Evolutionary conservation across 2,888 invertebrate genomes (phyloP), one percentile per base, ranked within the genome.

Genomic region (Xanthostigma xanthostigma): DNA sequence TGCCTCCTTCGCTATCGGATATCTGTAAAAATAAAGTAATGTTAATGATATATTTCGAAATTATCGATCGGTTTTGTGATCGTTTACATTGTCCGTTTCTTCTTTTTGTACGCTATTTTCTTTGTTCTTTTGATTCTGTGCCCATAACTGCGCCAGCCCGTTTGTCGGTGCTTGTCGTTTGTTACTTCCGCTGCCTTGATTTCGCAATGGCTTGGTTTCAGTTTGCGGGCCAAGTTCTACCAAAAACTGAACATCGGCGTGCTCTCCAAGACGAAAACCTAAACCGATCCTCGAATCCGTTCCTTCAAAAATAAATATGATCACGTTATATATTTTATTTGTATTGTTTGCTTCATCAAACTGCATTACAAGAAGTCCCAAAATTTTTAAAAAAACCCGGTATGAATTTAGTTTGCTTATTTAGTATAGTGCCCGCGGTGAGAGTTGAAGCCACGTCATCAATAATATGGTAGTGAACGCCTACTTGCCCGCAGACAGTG

Each of bases 281-380:
- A 87, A 78, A 0, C 88, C 88, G 10, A 87, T 61, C 17, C 85
- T 73, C 0, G 86, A 86, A 60, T 88, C 88, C 5, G 84, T 85
- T 37, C 88, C 88, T 88, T 66, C 4, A 69, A 67, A 47, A 5
- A 33, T 41, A 34, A 46, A 3, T 39, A 9, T 17, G 1, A 40
- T 11, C 9, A 11, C n/a, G n/a, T 17, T 33, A 11, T 38, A 38
- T 4, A 38, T 38, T 43, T 43, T 41, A 41, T 27, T 43, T 13
- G 3, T 9, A 10, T 43, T 43, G 10, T 27, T 43, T 43, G 14
- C 34, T 4, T 38, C 38, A 11, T 38, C 38, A 12, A n/a, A 38
- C 12, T 3, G 11, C 2, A 17, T 17, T 17, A 17, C 17, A 17
- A 17, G 17, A 17, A 17, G 17, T 17, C 2, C 17, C 3, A 2